phyloP scores from a whole-genome alignment of 1,140 invertebrate species.

The Hyphantria cunea region DNA sequence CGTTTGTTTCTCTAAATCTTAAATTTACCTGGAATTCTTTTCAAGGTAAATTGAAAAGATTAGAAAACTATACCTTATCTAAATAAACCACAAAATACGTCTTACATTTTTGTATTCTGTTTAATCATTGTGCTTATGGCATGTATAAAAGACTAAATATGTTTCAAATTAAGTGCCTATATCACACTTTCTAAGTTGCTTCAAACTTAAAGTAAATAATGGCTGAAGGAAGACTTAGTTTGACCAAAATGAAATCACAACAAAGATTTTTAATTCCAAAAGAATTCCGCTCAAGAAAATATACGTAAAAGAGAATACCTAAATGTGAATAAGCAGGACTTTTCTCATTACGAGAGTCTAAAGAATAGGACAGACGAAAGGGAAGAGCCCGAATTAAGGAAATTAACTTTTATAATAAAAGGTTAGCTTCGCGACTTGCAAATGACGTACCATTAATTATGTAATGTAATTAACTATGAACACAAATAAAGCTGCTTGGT shows the following conservation, averaged over 20 bases:
- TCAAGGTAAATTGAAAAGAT: too few species aligned
- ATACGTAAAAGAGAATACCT: conserved; percentile 41
- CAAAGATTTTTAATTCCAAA: conserved; percentile 15
- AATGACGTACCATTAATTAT: conserved; percentile 74
- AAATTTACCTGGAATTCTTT: too few species aligned
- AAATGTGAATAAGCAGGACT: conserved; percentile 55
- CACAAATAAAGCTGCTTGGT: conserved; percentile 48
- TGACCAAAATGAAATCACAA: conserved; percentile 2
- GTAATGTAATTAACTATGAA: conserved; percentile 56
- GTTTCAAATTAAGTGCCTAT: too few species aligned
- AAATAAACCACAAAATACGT: too few species aligned
- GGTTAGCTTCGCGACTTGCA: conserved; percentile 52
- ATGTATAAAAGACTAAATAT: too few species aligned
- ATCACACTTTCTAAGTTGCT: too few species aligned
- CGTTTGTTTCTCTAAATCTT: too few species aligned
- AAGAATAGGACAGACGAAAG: conserved; percentile 57
- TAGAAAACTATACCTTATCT: too few species aligned
- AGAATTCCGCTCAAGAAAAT: conserved; percentile 25
- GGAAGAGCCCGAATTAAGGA: conserved; percentile 66
- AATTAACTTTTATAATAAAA: conserved; percentile 73
- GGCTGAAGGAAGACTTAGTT: background rate
- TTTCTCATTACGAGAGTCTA: conserved; percentile 55
- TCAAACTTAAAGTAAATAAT: too few species aligned
- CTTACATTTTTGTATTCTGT: too few species aligned
- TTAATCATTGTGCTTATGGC: too few species aligned